Percentiles rank a stretch among this genome's conserved stretches.
These are phyloP conservation scores for Psettodes erumei DNA, from an alignment of 2,113 vertebrate genomes.

Conservation along the genomic window DNA sequence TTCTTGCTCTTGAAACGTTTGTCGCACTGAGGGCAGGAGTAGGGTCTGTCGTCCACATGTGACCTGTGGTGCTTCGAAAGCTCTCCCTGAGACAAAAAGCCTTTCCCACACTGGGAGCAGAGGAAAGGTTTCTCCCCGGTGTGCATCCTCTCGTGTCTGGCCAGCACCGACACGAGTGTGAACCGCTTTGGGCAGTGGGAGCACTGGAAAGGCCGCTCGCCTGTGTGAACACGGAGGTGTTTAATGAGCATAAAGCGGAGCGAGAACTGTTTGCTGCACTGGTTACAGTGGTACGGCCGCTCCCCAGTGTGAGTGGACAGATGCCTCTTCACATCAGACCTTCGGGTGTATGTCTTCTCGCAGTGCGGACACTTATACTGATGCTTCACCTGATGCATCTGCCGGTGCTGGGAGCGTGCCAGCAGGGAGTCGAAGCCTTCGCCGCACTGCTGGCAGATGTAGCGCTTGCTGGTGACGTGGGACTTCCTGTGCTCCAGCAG, in stretches of 20 bases:
- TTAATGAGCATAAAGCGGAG: slow-evolving; percentile 82
- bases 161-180: slow-evolving; percentile 76
- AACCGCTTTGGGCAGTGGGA: slow-evolving; percentile 79
- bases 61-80: slow-evolving; percentile 83
- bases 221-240: slow-evolving; percentile 76
- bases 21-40: slow-evolving; percentile 76
- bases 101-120: slow-evolving; percentile 84
- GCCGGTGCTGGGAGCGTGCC: slow-evolving; percentile 75
- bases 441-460: slow-evolving; percentile 77
- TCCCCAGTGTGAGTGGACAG: slow-evolving; percentile 77
- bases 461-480: slow-evolving; percentile 67
- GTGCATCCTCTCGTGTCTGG: slow-evolving; percentile 82
- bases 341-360: slow-evolving; percentile 80
- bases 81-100: slow-evolving; percentile 84
- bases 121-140: slow-evolving; percentile 82
- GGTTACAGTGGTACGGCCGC: slow-evolving; percentile 75
- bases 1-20: slow-evolving; percentile 79
- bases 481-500: slow-evolving; percentile 74
- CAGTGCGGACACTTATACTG: slow-evolving; percentile 80
- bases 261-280: slow-evolving; percentile 79
- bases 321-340: slow-evolving; percentile 81
- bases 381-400: slow-evolving; percentile 68
- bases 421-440: slow-evolving; percentile 78
- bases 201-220: slow-evolving; percentile 78
- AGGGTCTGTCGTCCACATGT: slow-evolving; percentile 81